phyloP scores from a whole-genome alignment of 2,113 vertebrate species.

The Pelmatolapia mariae region DNA sequence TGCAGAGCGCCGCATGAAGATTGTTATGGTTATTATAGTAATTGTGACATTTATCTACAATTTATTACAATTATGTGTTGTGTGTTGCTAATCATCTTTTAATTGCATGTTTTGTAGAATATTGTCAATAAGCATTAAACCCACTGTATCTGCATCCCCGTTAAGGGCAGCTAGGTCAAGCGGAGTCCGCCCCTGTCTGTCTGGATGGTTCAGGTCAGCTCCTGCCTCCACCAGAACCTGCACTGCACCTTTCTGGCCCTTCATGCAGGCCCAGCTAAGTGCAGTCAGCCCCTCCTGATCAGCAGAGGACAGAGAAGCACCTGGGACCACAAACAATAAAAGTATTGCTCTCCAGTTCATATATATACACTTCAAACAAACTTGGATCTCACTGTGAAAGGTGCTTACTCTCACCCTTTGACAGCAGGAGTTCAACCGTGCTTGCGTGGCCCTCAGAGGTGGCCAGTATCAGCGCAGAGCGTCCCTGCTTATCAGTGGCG shows the following conservation, averaged over 20 bases:
- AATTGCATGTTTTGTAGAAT: neutral
- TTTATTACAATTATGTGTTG: neutral
- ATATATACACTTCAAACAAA: neutral
- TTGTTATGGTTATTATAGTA: neutral
- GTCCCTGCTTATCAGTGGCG: constrained; percentile 84
- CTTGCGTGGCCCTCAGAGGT: constrained; percentile 86
- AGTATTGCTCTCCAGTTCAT: neutral
- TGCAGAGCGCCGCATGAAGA: neutral
- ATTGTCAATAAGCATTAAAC: constrained; percentile 44
- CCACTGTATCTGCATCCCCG: constrained; percentile 89
- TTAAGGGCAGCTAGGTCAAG: constrained; percentile 93
- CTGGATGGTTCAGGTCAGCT: constrained; percentile 83
- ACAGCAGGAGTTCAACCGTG: constrained; percentile 85
- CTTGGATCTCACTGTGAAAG: neutral
- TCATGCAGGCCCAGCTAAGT: constrained; percentile 92
- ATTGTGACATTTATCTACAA: neutral
- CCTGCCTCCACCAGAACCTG: constrained; percentile 85
- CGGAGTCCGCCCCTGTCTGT: constrained; percentile 90
- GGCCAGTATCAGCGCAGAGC: constrained; percentile 89
- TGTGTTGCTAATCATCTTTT: neutral
- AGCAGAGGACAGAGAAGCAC: constrained; percentile 76
- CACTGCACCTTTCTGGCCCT: constrained; percentile 84
- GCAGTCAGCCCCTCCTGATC: constrained; percentile 92
- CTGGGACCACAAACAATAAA: constrained; percentile 56
- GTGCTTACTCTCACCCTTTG: constrained; percentile 76